Evolutionary conservation across 1,140 invertebrate genomes (phyloP), one percentile per base, ranked within the genome.

Genomic region (Bombus picipes): DNA sequence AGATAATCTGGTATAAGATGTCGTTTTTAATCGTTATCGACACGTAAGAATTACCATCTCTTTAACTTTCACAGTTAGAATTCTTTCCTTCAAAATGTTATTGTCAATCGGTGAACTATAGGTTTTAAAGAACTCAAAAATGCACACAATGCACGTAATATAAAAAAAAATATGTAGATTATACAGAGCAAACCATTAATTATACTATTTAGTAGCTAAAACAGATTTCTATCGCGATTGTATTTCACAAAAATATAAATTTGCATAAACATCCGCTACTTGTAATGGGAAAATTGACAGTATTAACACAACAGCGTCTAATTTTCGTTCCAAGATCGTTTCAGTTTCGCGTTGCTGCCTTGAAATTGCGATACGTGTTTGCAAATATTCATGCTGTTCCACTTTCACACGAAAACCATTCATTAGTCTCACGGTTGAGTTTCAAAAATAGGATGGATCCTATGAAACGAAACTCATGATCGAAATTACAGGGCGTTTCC

Each of bases 351-450:
- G 32, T 74, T 37, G 32, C 70, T 39, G 70, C 70, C 37, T 37
- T 32, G 10, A 25, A 53, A 57, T 75, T 57, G 22, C 73, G 73
- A 57, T 75, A 53, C 43, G 43, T 15, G 32, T 75, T 75, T 53
- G 73, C 73, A 28, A 75, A 75, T 75, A 53, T 75, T 75, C 73
- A 32, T 34, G 37, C 18, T n/a, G 72, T 53, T 74, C 47, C 47
- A 75, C 73, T 75, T 75, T 75, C 73, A 18, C 73, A 28, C 43
- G 73, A 32, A 57, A 75, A 75, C 73, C 73, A 22, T 34, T 75
- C 73, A 34, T 75, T 75, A 75, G 32, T 34, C 22, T 53, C 32
- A 10, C 32, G 47, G 18, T 75, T 57, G 32, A 75, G 2, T 25
- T 22, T 13, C 47, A 10, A 57, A 57, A 18, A 59, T 76, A 59